Evolutionary conservation across 1,140 invertebrate species (phyloP).

Genomic region (Melanaphis sacchari): DNA sequence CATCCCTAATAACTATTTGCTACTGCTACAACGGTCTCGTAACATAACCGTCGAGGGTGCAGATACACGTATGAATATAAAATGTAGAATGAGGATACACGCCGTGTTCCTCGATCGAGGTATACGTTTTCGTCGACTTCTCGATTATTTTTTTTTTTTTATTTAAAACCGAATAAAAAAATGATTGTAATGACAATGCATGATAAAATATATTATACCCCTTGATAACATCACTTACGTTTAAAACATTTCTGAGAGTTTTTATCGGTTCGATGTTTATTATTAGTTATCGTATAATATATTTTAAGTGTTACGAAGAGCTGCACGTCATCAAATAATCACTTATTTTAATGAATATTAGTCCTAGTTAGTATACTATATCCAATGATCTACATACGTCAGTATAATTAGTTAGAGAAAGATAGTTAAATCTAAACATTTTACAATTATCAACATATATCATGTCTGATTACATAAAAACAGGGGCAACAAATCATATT

Average conservation of each 20-base stretch:
- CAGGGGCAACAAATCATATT: background rate
- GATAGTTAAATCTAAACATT: background rate
- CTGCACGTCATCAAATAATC: background rate
- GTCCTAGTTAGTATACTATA: background rate
- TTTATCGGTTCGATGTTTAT: background rate
- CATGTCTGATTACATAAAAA: background rate
- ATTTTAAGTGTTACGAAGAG: background rate
- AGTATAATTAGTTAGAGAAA: background rate
- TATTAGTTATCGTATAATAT: background rate
- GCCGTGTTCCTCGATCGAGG: background rate
- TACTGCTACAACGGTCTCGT: background rate
- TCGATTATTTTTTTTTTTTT: background rate
- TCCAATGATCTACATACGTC: background rate
- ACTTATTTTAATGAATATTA: background rate
- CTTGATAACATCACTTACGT: background rate
- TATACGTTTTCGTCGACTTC: background rate
- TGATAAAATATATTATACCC: too few species aligned
- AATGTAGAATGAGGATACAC: background rate
- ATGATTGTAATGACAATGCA: background rate
- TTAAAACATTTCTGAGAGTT: too few species aligned
- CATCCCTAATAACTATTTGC: background rate
- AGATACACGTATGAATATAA: background rate
- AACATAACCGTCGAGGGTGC: background rate
- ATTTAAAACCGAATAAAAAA: background rate
- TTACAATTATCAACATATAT: background rate